Base-by-base conservation (phyloP, 2,888 invertebrate genomes). In the Dyspetes luteomarginatus region DNA sequence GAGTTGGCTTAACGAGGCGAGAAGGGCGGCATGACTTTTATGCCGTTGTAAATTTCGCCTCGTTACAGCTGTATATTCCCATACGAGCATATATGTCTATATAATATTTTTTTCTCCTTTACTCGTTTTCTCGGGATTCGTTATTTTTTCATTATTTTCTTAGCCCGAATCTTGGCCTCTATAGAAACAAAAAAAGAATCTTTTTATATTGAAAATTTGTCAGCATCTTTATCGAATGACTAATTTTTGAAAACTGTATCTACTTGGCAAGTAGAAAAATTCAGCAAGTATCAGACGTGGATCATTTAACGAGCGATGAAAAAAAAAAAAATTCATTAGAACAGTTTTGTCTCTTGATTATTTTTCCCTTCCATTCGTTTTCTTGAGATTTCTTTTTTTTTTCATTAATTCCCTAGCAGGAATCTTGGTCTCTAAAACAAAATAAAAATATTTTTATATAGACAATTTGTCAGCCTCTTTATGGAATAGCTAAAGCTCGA, bases 11-110 rank as follows among this genome's bases (percentile, higher is more conserved):
- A 84, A 85, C 79, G 82, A 83, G 67, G 82, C 77, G 79, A 81
- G 82, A 82, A 77, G 71, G 48, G 55, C 68, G 62, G 55, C 43
- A 17, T 41, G 74, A 74, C 71, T 77, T 82, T 81, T 82, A 84
- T 58, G 78, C 58, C 62, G 77, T 48, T 81, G 81, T 82, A 85
- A 85, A 85, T 85, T 83, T 76, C 78, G 45, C 19, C 77, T 82
- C 78, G 75, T 82, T 80, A 74, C 74, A 73, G 81, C 73, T 41
- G 4, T 28, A 58, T 26, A 56, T 17, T 12, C 12, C 12, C 17
- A n/a, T 17, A 30, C 4, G 4, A 58, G 28, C 48, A 28, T 30
- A 52, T 48, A 30, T 56, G 50, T 73, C 62, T 58, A 71, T 50
- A 19, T 19, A 19, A 28, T 17, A 9, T 50, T 30, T 56, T 26